Evolutionary conservation across 2,797 vertebrate species (phyloP).

Genomic region (Myoxocephalus aenaeus): DNA sequence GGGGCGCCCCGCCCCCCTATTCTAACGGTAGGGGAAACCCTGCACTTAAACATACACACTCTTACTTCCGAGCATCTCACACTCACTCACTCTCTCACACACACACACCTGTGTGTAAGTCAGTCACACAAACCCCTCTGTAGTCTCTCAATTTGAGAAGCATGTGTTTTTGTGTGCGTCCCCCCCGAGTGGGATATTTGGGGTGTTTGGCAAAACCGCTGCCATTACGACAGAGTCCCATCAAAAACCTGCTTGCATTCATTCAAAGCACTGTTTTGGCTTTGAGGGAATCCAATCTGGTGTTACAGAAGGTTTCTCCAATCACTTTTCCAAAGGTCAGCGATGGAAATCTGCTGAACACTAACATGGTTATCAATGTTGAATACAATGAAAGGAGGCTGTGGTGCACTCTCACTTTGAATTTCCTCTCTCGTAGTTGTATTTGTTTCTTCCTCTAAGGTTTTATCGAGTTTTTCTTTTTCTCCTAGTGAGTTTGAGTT

Average conservation of each 20-base stretch:
- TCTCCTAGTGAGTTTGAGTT: not conserved
- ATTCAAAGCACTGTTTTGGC: slow-evolving; percentile 45
- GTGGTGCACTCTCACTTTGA: not conserved
- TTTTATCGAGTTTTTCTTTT: not conserved
- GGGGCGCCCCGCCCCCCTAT: too few species aligned
- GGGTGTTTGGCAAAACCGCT: slow-evolving; percentile 50
- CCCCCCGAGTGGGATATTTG: slow-evolving; percentile 53
- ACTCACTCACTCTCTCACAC: not conserved
- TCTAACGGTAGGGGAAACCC: too few species aligned
- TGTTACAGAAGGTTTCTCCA: slow-evolving; percentile 39
- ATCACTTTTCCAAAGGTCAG: slow-evolving; percentile 33
- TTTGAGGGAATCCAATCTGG: slow-evolving; percentile 50
- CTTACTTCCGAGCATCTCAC: not conserved
- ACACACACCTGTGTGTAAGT: slow-evolving; percentile 38
- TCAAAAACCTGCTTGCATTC: slow-evolving; percentile 66
- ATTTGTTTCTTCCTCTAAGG: not conserved
- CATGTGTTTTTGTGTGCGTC: slow-evolving; percentile 45
- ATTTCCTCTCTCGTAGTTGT: not conserved
- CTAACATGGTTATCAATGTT: slow-evolving; percentile 12
- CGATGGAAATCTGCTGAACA: slow-evolving; percentile 36
- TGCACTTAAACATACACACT: slow-evolving; percentile 2
- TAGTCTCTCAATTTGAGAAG: slow-evolving; percentile 51
- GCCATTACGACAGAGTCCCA: slow-evolving; percentile 53
- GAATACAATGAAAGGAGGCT: slow-evolving; percentile 11
- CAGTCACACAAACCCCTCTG: slow-evolving; percentile 54